Base-by-base conservation (phyloP, 2,888 invertebrate genomes). In the Tenthredo scrophulariae region DNA sequence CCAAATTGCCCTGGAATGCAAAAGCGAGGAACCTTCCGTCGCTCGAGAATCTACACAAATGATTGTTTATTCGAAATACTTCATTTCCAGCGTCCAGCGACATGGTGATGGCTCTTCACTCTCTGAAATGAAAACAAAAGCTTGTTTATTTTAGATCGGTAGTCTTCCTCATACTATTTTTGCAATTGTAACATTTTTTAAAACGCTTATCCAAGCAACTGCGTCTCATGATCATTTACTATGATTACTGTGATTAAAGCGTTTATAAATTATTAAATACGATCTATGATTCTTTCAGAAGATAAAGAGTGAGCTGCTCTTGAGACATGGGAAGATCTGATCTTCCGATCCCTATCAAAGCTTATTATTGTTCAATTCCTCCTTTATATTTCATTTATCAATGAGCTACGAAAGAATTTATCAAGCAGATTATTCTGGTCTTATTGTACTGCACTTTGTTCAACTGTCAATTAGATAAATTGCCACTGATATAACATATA, bases 1-100 rank as follows among this genome's bases (percentile, higher is more conserved):
- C 84, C 72, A 92, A 86, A 85, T 92, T 91, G 4, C 88, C 77
- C 84, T 92, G 90, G 88, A 90, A 89, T 22, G 90, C 92, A 54
- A 89, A 75, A 0, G 91, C 92, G 9, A 92, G 86, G 84, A 89
- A 91, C 85, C 85, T 87, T 75, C 91, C 91, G 84, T 91, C 89
- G 6, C 84, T 84, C 1, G 92, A 92, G 87, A 92, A 91, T 84
- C 86, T 86, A 70, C 91, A 91, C 7, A 92, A 86, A 83, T 90
- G 87, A 80, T 89, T 89, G 67, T 88, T 89, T 40, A 89, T 87
- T 46, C 89, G 89, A 83, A 88, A 90, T 85, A 90, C 26, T 37
- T 86, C 85, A 74, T 58, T 70, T 54, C 70, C 84, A 37, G 58
- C 46, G 18, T 77, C 46, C 15, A 80, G 80, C 15, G 80, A 37